Conservation (phyloP, 2,797 vertebrate species). For the Adrianichthys oophorus region DNA sequence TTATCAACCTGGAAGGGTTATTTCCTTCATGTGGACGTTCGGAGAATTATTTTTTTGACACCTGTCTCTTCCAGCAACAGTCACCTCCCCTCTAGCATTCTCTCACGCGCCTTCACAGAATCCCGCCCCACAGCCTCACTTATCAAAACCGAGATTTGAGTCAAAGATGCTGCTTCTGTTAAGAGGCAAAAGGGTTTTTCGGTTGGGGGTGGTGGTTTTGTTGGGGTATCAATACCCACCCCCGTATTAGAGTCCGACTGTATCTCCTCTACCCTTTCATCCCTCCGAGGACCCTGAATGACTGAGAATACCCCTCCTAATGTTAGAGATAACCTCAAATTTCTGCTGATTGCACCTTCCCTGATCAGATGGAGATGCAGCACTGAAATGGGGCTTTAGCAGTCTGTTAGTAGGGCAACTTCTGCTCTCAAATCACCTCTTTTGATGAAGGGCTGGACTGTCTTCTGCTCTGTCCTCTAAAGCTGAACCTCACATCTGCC, state of each 20-base stretch:
- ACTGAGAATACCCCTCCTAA: conserved; percentile 16
- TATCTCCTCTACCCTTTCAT: conserved; percentile 22
- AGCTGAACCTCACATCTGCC: background rate
- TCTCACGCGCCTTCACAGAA: conserved; percentile 6
- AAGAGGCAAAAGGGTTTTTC: conserved; percentile 37
- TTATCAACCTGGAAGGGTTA: background rate
- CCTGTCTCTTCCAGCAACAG: conserved; percentile 69
- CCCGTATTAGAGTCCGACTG: conserved; percentile 39
- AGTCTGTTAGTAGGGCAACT: too few species aligned
- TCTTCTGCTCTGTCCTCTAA: too few species aligned
- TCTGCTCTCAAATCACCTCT: too few species aligned
- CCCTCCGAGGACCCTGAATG: conserved; percentile 28
- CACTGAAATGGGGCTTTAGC: conserved; percentile 9
- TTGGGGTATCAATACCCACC: conserved; percentile 44
- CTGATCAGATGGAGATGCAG: conserved; percentile 18
- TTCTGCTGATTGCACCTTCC: conserved; percentile 18
- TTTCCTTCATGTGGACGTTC: background rate
- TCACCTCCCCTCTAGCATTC: conserved; percentile 34
- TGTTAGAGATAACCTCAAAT: background rate
- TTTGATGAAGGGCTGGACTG: too few species aligned
- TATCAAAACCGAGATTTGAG: too few species aligned
- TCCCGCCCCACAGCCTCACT: too few species aligned
- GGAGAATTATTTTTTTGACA: conserved; percentile 38
- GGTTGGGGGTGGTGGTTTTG: conserved; percentile 11
- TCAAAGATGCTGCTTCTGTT: conserved; percentile 16